Percentiles rank a stretch among this genome's conserved stretches.
These are phyloP conservation scores for Brachionus paranguensis DNA, from an alignment of 1,140 invertebrate species.

Conservation along the genomic window DNA sequence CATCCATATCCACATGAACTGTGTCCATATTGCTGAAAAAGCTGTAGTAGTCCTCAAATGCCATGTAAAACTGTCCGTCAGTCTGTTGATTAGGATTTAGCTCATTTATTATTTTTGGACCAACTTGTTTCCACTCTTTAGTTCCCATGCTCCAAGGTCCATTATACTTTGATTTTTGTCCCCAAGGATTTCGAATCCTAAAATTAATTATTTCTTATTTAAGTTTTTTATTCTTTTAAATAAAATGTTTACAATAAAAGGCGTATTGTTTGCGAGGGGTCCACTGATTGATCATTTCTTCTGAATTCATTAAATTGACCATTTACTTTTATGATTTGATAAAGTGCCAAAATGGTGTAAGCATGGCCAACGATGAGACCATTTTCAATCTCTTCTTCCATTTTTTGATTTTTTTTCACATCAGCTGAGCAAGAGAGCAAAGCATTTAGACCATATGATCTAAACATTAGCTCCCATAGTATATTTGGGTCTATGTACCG, in stretches of 20 bases:
- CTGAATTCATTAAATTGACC: background rate
- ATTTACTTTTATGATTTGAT: constrained; percentile 65
- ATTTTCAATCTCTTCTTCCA: constrained; percentile 46
- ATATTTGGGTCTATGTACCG: background rate
- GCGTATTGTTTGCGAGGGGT: background rate
- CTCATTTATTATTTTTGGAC: constrained; percentile 44
- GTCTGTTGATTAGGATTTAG: background rate
- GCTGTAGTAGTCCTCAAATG: constrained; percentile 49
- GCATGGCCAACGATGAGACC: constrained; percentile 59
- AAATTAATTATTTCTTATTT: constrained; percentile 48
- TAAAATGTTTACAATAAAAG: constrained; percentile 42
- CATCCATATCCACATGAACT: constrained; percentile 8
- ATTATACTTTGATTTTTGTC: constrained; percentile 59
- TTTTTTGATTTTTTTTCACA: constrained; percentile 9
- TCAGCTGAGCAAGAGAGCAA: background rate
- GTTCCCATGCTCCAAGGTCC: constrained; percentile 60
- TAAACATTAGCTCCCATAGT: constrained; percentile 31
- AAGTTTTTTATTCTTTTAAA: background rate
- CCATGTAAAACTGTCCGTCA: constrained; percentile 60
- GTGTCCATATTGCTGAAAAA: constrained; percentile 17
- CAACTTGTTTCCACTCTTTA: constrained; percentile 63
- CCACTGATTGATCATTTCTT: background rate
- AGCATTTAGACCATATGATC: background rate
- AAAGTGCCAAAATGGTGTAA: constrained; percentile 58
- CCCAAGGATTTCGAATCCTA: constrained; percentile 59